Conservation (phyloP, 2,888 invertebrate genomes). For the Thecocarcelia acutangulata region DNA sequence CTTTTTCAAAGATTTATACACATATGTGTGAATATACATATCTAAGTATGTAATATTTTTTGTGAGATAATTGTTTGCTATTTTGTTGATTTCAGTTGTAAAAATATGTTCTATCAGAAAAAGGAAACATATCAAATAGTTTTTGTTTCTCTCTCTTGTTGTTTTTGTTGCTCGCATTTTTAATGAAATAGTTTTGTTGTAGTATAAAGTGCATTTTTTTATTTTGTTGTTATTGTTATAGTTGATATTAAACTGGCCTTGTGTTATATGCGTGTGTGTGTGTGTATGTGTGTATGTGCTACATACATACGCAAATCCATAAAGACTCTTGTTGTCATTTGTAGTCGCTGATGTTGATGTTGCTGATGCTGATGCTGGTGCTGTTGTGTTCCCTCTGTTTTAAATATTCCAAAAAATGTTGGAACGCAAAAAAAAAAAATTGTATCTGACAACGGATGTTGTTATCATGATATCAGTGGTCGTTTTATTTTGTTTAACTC, state of each 20-base stretch:
- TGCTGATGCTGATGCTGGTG: constrained; percentile 35
- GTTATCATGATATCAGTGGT: constrained; percentile 63
- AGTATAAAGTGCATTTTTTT: constrained; percentile 29
- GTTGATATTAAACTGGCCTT: constrained; percentile 29
- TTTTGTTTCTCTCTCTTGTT: constrained; percentile 33
- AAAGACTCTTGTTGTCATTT: constrained; percentile 50
- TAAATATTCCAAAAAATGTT: constrained; percentile 32
- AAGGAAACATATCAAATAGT: constrained; percentile 11
- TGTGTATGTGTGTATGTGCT: not conserved
- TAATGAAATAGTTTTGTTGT: constrained; percentile 64
- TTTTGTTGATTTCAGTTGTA: not conserved
- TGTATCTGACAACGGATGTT: constrained; percentile 64
- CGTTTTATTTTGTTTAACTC: constrained; percentile 61
- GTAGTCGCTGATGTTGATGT: constrained; percentile 52
- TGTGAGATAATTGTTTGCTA: not conserved
- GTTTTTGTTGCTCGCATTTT: constrained; percentile 49
- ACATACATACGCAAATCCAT: constrained; percentile 53
- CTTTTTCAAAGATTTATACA: no score
- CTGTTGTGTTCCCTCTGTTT: constrained; percentile 13
- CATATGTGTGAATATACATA: no score
- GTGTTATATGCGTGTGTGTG: constrained; percentile 6
- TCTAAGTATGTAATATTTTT: no score
- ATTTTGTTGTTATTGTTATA: constrained; percentile 23
- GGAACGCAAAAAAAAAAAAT: no score
- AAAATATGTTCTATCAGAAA: not conserved